Evolutionary conservation across 2,888 invertebrate species (phyloP), one percentile per base, ranked within the genome.

Genomic region (Epsilonema sp.): DNA sequence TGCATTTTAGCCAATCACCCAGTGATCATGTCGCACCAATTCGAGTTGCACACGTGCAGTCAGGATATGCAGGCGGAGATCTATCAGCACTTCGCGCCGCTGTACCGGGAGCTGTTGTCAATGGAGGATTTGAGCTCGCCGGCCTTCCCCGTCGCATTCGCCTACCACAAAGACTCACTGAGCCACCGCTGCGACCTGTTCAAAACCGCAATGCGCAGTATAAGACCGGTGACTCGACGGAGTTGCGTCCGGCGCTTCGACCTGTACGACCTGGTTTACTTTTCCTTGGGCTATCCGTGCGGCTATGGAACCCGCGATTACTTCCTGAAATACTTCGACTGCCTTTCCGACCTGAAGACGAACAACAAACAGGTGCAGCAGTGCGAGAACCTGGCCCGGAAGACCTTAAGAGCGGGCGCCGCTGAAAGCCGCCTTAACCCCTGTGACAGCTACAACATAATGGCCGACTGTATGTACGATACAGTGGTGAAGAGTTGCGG

Each of bases 401-500:
- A 22, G 16, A 3, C 19, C 3, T 19, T 48, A 11, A 22, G 31
- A 21, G 48, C 45, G 19, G 44, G 44, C 8, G 19, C 26, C 25
- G 25, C 36, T 19, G 44, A 44, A n/a, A n/a, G n/a, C n/a, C n/a
- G n/a, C n/a, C n/a, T n/a, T n/a, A n/a, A n/a, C 22, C 5, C 19
- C 2, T 48, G 48, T 36, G 48, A 48, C 13, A 36, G 44, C 22
- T 49, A 45, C 43, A 21, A 42, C 37, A n/a, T 46, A 5, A 20
- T 46, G 45, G 26, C 37, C 23, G 42, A 45, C 38, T 49, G 55
- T 23, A 56, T 57, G 20, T 55, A 57, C 38, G 54, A 55, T 37
- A 64, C 64, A 63, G 61, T 65, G n/a, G 52, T 56, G 42, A 63
- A 63, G 48, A 55, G 64, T 20, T 51, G 66, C 42, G 64, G 66